Evolutionary conservation across 2,888 invertebrate species (phyloP).

Genomic region (Polia nebulosa): DNA sequence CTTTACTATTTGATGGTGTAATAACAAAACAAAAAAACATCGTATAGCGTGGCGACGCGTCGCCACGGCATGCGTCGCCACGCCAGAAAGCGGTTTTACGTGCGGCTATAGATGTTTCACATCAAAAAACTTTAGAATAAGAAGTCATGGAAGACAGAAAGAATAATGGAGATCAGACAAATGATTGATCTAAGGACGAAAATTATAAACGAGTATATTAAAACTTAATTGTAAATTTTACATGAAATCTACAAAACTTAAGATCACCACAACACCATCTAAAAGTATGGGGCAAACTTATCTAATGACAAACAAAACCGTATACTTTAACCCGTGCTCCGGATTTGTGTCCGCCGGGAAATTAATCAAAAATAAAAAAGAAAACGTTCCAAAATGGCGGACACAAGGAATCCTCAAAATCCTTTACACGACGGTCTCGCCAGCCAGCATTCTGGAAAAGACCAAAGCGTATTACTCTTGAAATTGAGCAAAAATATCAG

Average conservation of each 20-base stretch:
- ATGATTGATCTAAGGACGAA: too few relatives aligned
- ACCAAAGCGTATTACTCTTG: constrained; percentile 85
- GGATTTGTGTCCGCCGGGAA: constrained; percentile 67
- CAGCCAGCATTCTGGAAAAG: constrained; percentile 81
- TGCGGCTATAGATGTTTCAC: too few relatives aligned
- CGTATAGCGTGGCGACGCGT: too few relatives aligned
- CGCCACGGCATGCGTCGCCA: too few relatives aligned
- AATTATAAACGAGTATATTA: neutral
- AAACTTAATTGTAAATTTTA: neutral
- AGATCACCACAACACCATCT: constrained; percentile 65
- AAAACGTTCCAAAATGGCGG: constrained; percentile 56
- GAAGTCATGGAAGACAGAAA: too few relatives aligned
- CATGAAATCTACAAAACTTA: constrained; percentile 54
- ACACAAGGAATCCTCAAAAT: constrained; percentile 56
- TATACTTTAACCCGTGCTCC: constrained; percentile 82
- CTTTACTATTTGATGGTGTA: too few relatives aligned
- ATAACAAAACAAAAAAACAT: too few relatives aligned
- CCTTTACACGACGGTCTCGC: constrained; percentile 61
- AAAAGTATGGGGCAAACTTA: constrained; percentile 73
- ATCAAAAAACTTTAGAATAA: too few relatives aligned
- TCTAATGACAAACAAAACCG: constrained; percentile 68
- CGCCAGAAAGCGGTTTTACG: too few relatives aligned
- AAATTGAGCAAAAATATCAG: constrained; percentile 64
- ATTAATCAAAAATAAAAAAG: constrained; percentile 33
- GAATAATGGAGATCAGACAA: too few relatives aligned